These are phyloP conservation scores for Eristalinus sepulchralis DNA, from an alignment of 2,888 invertebrate species.

Conservation along the genomic window DNA sequence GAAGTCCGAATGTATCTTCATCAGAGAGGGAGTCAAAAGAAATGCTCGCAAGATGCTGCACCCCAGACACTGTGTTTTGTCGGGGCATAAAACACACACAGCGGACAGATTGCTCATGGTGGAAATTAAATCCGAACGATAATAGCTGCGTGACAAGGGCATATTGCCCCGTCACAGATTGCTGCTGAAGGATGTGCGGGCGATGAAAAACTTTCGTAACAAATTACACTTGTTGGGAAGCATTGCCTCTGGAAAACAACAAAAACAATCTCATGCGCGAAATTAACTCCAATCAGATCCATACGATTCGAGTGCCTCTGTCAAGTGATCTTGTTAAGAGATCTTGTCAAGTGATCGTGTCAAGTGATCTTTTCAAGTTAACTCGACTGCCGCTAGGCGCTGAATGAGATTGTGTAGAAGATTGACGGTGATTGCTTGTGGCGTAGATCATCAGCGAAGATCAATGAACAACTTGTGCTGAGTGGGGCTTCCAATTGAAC, in stretches of 20 bases:
- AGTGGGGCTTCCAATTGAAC: background rate
- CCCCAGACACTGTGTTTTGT: constrained; percentile 2
- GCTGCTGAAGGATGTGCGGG: constrained; percentile 3
- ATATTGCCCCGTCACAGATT: constrained; percentile 56
- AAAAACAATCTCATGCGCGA: background rate
- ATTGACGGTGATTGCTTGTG: background rate
- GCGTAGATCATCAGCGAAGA: background rate
- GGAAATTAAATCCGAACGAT: constrained; percentile 55
- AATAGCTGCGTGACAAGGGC: constrained; percentile 31
- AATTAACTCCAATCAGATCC: background rate
- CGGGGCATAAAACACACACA: constrained; percentile 36
- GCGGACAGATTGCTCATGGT: background rate
- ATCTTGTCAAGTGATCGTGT: background rate
- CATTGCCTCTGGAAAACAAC: constrained; percentile 4
- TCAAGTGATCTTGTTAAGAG: background rate
- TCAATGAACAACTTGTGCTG: background rate
- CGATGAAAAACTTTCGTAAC: constrained; percentile 21
- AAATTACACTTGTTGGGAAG: constrained; percentile 10
- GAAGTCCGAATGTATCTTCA: constrained; percentile 45
- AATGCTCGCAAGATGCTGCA: constrained; percentile 66
- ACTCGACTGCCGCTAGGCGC: background rate
- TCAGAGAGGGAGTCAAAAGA: constrained; percentile 4
- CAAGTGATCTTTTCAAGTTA: background rate
- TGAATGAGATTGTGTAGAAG: background rate
- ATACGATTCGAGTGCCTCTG: background rate